Evolutionary conservation across 2,797 vertebrate genomes (phyloP).

Genomic region (Darevskia nairensis): DNA sequence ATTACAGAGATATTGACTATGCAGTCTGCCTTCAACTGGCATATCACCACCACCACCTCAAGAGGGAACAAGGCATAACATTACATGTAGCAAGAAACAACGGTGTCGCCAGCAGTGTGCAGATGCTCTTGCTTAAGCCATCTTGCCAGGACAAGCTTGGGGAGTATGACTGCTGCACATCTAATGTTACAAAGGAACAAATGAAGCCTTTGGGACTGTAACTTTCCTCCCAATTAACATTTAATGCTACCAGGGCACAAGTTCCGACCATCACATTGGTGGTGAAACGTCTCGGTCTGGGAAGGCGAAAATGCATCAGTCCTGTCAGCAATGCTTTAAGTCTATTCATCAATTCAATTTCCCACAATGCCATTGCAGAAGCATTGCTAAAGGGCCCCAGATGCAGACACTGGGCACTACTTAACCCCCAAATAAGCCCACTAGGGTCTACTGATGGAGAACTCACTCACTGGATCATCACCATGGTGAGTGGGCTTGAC

Average conservation of each 20-base stretch:
- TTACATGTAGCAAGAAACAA: not conserved
- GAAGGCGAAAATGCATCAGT: not conserved
- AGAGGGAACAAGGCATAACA: conserved; percentile 6
- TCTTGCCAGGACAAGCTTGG: not conserved
- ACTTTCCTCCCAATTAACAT: not conserved
- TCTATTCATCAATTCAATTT: not conserved
- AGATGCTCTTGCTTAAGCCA: not conserved
- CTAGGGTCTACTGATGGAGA: not conserved
- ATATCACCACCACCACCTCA: not conserved
- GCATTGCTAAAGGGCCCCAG: not conserved
- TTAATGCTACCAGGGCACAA: not conserved
- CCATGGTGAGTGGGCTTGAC: too few species aligned
- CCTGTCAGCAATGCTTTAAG: not conserved
- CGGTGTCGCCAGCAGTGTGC: not conserved
- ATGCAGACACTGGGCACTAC: not conserved
- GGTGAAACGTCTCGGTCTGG: not conserved
- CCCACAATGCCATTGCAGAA: not conserved
- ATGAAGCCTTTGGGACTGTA: not conserved
- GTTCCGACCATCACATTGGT: not conserved
- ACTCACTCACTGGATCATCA: too few species aligned
- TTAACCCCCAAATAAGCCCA: not conserved
- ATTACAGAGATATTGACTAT: not conserved
- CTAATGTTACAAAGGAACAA: not conserved
- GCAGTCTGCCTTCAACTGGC: not conserved
- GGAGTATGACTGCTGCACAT: not conserved